Percentiles rank a stretch among this genome's conserved stretches.
Conservation (phyloP, 2,888 invertebrate genomes). For the Ptychoptera contaminata region DNA sequence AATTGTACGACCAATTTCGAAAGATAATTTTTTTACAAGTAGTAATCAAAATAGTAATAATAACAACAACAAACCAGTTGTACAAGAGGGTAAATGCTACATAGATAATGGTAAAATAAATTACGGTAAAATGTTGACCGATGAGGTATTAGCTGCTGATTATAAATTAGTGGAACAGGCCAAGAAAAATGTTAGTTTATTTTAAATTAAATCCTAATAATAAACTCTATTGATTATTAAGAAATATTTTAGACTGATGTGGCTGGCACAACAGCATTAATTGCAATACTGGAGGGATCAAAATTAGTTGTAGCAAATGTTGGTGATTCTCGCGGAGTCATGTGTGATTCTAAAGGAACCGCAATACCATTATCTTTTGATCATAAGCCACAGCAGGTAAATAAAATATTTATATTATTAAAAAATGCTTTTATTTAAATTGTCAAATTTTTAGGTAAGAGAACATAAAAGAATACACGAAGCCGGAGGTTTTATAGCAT, state of each 20-base stretch:
- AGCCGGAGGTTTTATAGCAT: slow-evolving; percentile 89
- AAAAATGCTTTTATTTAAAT: neutral
- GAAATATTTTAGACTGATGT: slow-evolving; percentile 37
- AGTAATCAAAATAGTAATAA: slow-evolving; percentile 18
- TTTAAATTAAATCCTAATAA: neutral
- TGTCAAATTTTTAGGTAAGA: slow-evolving; percentile 42
- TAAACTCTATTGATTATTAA: neutral
- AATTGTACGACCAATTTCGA: slow-evolving; percentile 20
- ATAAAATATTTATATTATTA: too few relatives aligned
- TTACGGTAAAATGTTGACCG: slow-evolving; percentile 65
- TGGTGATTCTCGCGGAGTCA: slow-evolving; percentile 90
- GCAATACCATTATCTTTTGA: slow-evolving; percentile 88
- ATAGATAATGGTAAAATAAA: slow-evolving; percentile 61
- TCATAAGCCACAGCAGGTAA: slow-evolving; percentile 67
- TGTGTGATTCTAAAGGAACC: slow-evolving; percentile 81
- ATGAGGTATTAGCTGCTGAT: slow-evolving; percentile 77
- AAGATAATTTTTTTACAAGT: slow-evolving; percentile 20
- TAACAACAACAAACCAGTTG: slow-evolving; percentile 16
- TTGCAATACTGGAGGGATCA: slow-evolving; percentile 71
- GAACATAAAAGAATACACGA: slow-evolving; percentile 85
- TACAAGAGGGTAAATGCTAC: slow-evolving; percentile 39
- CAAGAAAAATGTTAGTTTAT: slow-evolving; percentile 43
- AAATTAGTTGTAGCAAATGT: slow-evolving; percentile 87
- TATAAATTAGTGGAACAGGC: slow-evolving; percentile 65
- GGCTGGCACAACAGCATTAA: slow-evolving; percentile 81